A percentile compares a stretch with the other conserved stretches of the same genome.
phyloP scores from a whole-genome alignment of 92 coral and sea anemone genomes.

The Meandrina meandrites region DNA sequence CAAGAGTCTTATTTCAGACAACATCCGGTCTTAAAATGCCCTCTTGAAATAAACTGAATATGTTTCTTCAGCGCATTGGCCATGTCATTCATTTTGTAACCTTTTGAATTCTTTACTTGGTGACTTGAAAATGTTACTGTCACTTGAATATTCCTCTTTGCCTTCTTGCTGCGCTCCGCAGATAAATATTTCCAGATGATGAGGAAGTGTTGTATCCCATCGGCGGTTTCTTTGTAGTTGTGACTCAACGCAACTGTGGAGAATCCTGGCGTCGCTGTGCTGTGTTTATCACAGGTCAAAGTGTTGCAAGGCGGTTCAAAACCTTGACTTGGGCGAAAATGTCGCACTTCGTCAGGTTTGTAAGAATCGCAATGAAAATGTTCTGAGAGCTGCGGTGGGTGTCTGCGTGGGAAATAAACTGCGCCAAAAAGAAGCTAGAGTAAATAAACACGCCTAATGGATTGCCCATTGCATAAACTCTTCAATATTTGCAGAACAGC shows the following conservation, averaged over 20 bases:
- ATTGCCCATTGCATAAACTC: constrained; percentile 40
- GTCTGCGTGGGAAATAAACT: not conserved
- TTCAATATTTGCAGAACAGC: constrained; percentile 39
- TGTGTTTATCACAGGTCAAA: constrained; percentile 48
- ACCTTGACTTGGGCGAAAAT: constrained; percentile 21
- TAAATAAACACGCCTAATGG: constrained; percentile 37
- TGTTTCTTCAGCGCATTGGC: constrained; percentile 13
- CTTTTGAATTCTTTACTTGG: not conserved
- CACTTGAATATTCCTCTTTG: not conserved
- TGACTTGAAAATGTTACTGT: not conserved
- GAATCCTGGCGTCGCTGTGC: constrained; percentile 15
- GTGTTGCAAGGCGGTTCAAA: constrained; percentile 46
- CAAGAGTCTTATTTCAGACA: constrained; percentile 58
- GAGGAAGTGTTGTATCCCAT: constrained; percentile 13
- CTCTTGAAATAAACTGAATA: constrained; percentile 40
- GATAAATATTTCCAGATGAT: constrained; percentile 50
- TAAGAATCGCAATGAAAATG: not conserved
- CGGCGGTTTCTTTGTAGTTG: constrained; percentile 48
- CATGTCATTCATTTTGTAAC: not conserved
- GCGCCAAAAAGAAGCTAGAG: not conserved
- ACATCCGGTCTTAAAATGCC: constrained; percentile 77
- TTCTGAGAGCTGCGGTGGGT: not conserved
- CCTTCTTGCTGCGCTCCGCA: not conserved
- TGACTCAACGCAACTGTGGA: constrained; percentile 24
- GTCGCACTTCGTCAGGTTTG: constrained; percentile 27